phyloP scores from a whole-genome alignment of 2,888 invertebrate genomes.

The Leucophenga montana region DNA sequence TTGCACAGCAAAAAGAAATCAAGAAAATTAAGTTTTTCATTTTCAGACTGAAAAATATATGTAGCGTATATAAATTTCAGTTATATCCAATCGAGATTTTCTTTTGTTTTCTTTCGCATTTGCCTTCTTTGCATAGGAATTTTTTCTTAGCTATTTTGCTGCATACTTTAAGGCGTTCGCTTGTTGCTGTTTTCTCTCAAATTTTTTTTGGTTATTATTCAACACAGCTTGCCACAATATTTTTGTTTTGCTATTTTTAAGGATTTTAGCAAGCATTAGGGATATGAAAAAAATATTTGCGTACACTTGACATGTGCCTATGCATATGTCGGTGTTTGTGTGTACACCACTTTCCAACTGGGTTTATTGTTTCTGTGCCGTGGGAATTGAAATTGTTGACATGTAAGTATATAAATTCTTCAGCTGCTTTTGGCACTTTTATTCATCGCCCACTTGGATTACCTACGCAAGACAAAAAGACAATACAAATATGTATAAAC shows the following conservation, averaged over 20 bases:
- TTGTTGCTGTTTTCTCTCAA: conserved; percentile 31
- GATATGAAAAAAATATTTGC: conserved; percentile 55
- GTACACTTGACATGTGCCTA: conserved; percentile 4
- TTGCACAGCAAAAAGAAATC: too few species aligned
- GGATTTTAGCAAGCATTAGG: conserved; percentile 60
- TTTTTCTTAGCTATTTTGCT: not conserved
- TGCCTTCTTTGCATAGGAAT: not conserved
- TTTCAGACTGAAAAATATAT: too few species aligned
- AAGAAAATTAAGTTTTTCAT: too few species aligned
- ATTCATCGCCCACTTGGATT: not conserved
- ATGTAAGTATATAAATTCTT: conserved; percentile 30
- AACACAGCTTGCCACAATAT: conserved; percentile 36
- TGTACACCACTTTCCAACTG: too few species aligned
- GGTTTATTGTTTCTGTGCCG: conserved; percentile 4
- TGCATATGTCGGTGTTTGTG: not conserved
- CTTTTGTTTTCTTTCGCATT: conserved; percentile 13
- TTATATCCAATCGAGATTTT: too few species aligned
- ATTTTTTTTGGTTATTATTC: not conserved
- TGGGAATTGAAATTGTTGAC: conserved; percentile 31
- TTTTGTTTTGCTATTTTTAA: conserved; percentile 58
- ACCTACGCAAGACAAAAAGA: conserved; percentile 24
- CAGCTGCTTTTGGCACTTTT: too few species aligned
- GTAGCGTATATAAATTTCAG: too few species aligned
- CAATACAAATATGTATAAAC: conserved; percentile 27
- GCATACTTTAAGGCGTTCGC: too few species aligned